Evolutionary conservation across 2,888 invertebrate species (phyloP).

Genomic region (Lasioglossum malachurum): DNA sequence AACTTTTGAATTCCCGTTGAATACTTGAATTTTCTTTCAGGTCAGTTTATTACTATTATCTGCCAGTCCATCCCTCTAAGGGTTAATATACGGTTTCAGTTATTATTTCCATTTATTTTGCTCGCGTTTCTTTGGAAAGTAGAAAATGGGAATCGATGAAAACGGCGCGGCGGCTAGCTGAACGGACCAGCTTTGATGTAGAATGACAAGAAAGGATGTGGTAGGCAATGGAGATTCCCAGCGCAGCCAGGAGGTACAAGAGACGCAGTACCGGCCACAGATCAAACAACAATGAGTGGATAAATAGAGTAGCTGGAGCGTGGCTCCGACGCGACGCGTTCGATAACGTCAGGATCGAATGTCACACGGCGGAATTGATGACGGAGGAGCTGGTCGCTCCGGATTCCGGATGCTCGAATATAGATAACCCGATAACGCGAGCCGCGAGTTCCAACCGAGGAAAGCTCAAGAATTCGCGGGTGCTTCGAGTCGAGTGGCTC

Average conservation of each 20-base stretch:
- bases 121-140: too few relatives aligned
- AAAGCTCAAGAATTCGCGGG: conserved; percentile 20
- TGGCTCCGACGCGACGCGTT: conserved; percentile 50
- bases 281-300: conserved; percentile 8
- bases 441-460: conserved; percentile 3
- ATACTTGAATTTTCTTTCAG: too few relatives aligned
- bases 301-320: conserved; percentile 27
- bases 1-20: too few relatives aligned
- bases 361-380: conserved; percentile 53
- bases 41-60: too few relatives aligned
- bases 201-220: neutral
- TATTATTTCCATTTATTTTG: too few relatives aligned
- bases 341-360: conserved; percentile 49
- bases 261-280: conserved; percentile 5
- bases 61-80: too few relatives aligned
- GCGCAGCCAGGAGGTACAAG: neutral
- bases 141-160: neutral
- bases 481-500: neutral
- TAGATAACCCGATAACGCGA: conserved; percentile 8
- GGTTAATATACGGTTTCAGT: too few relatives aligned
- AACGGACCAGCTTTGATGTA: neutral
- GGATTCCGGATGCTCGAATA: conserved; percentile 1
- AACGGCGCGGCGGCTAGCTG: neutral
- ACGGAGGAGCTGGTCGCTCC: conserved; percentile 12
- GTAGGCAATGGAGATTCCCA: neutral